Evolutionary conservation across 2,888 invertebrate species (phyloP).

Genomic region (Epinotia bilunana): DNA sequence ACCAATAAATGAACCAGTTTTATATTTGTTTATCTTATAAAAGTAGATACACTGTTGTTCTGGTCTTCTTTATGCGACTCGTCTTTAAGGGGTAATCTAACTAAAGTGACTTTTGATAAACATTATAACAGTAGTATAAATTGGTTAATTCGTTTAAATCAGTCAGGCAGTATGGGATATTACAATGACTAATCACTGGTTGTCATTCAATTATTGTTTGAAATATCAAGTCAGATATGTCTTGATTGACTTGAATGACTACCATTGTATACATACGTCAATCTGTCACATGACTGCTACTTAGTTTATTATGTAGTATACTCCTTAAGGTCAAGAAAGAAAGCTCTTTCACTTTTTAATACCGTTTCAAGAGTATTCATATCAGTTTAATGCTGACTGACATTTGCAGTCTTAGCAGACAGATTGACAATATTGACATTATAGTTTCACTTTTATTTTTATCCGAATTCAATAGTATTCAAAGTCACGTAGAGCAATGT

Average conservation of each 20-base stretch:
- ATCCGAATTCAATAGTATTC: slow-evolving; percentile 1
- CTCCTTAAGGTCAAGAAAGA: slow-evolving; percentile 17
- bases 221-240: too few relatives aligned
- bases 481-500: slow-evolving; percentile 19
- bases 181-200: background rate
- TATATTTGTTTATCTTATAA: slow-evolving; percentile 5
- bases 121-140: background rate
- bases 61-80: background rate
- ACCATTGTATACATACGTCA: slow-evolving; percentile 1
- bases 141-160: background rate
- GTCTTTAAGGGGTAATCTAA: too few relatives aligned
- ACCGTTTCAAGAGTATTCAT: background rate
- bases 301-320: background rate
- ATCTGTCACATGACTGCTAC: background rate
- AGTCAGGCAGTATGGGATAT: background rate
- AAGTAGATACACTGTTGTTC: background rate
- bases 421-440: background rate
- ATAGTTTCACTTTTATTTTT: slow-evolving; percentile 6
- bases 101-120: too few relatives aligned
- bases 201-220: background rate
- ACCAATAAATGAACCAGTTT: background rate
- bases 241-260: background rate
- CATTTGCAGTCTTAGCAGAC: slow-evolving; percentile 11
- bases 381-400: slow-evolving; percentile 11
- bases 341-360: slow-evolving; percentile 6